These are phyloP conservation scores for Nasonovia ribisnigri DNA, from an alignment of 2,888 invertebrate genomes.

Conservation along the genomic window DNA sequence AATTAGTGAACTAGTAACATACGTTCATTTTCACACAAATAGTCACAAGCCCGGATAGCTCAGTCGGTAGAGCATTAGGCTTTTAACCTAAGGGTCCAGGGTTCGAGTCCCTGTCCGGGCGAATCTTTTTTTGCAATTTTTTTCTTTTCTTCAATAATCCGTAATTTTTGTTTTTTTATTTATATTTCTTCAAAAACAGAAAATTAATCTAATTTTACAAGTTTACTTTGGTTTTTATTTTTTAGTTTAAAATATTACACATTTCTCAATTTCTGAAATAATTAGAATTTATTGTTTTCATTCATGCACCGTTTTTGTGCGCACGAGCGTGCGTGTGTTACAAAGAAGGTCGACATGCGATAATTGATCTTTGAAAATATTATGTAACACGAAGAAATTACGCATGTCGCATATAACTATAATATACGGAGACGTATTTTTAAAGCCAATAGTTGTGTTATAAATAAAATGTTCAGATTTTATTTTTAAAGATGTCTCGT, in stretches of 20 bases:
- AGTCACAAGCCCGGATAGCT: slow-evolving; percentile 69
- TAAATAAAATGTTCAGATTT: not conserved
- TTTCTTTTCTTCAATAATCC: accelerated
- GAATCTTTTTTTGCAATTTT: slow-evolving; percentile 38
- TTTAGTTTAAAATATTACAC: not conserved
- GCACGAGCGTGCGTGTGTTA: not conserved
- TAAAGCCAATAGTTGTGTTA: not conserved
- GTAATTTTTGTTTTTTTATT: not conserved
- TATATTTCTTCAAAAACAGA: not conserved
- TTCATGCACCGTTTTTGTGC: not conserved
- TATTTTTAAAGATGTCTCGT: not conserved
- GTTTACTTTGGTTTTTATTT: no score
- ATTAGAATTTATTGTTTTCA: not conserved
- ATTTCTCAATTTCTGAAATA: not conserved
- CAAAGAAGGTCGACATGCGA: not conserved
- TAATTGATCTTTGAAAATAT: not conserved
- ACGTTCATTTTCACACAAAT: no score
- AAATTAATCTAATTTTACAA: not conserved
- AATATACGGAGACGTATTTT: not conserved
- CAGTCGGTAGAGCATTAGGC: slow-evolving; percentile 70
- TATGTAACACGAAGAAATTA: not conserved
- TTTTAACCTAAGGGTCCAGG: slow-evolving; percentile 70
- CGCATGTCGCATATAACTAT: no score
- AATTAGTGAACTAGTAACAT: no score
- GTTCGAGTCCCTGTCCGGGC: slow-evolving; percentile 70